Evolutionary conservation across 2,113 vertebrate genomes (phyloP).

Genomic region (Carassius auratus): DNA sequence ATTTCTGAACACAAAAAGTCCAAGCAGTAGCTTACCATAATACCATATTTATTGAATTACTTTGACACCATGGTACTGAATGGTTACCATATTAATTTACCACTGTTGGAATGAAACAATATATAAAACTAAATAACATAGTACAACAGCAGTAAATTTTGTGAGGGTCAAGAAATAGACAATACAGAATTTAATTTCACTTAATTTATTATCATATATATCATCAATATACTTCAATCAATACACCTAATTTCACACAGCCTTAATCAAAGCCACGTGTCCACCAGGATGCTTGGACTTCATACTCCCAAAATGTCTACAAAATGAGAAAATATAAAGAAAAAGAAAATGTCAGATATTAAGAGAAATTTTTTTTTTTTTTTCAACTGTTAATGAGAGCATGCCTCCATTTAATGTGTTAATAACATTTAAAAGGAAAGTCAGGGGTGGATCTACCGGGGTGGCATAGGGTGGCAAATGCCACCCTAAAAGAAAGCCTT

Average conservation of each 20-base stretch:
- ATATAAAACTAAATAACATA: neutral
- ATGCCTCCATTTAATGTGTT: neutral
- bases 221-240: neutral
- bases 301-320: constrained; percentile 55
- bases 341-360: neutral
- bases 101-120: neutral
- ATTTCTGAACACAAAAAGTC: neutral
- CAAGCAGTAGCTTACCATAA: neutral
- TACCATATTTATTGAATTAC: neutral
- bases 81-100: neutral
- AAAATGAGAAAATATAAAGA: neutral
- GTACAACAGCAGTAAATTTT: neutral
- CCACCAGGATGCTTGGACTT: constrained; percentile 51
- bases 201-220: neutral
- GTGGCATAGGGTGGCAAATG: too few relatives aligned
- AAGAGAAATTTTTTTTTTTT: neutral
- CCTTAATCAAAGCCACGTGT: constrained; percentile 42
- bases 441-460: too few relatives aligned
- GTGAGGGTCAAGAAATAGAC: neutral
- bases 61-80: neutral
- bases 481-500: too few relatives aligned
- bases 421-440: neutral
- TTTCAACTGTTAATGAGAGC: neutral
- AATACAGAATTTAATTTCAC: neutral
- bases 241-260: constrained; percentile 18